Percentiles rank a stretch among this genome's conserved stretches.
Evolutionary conservation across 2,888 invertebrate genomes (phyloP).

Genomic region (Leptopilina drosophilae): DNA sequence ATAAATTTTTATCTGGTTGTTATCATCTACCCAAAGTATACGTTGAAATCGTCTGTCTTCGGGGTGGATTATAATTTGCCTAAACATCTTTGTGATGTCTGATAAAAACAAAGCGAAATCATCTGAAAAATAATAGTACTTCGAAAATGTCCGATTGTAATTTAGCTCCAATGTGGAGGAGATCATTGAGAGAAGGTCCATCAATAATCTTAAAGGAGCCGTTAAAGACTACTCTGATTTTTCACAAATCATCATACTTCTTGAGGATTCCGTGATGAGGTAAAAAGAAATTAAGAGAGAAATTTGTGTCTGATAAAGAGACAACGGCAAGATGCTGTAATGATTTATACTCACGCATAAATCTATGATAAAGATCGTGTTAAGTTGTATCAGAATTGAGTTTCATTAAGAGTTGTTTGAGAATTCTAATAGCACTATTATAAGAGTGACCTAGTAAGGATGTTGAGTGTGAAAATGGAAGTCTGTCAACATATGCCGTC

Average conservation of each 20-base stretch:
- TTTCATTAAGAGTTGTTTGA: too few relatives aligned
- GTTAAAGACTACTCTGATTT: conserved; percentile 51
- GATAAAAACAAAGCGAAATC: conserved; percentile 42
- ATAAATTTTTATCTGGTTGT: background rate
- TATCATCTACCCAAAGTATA: conserved; percentile 66
- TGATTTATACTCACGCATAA: background rate
- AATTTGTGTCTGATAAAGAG: background rate
- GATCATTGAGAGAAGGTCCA: conserved; percentile 45
- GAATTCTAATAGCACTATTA: background rate
- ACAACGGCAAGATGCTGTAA: background rate
- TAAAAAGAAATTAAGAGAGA: background rate
- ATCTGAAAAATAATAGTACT: conserved; percentile 45
- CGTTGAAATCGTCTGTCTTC: conserved; percentile 65
- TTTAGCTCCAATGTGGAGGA: conserved; percentile 45
- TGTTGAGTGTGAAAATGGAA: too few relatives aligned
- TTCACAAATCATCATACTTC: background rate
- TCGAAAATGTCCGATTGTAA: conserved; percentile 45
- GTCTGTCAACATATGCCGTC: too few relatives aligned
- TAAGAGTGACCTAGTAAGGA: too few relatives aligned
- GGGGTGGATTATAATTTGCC: conserved; percentile 48
- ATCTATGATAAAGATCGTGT: background rate
- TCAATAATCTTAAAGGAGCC: conserved; percentile 42
- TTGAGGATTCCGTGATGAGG: background rate
- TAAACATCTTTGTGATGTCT: conserved; percentile 52
- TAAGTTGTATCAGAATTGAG: background rate